These are phyloP conservation scores for Microcebus ravelobensis DNA, from an alignment of 2,113 vertebrate genomes.

Conservation along the genomic window DNA sequence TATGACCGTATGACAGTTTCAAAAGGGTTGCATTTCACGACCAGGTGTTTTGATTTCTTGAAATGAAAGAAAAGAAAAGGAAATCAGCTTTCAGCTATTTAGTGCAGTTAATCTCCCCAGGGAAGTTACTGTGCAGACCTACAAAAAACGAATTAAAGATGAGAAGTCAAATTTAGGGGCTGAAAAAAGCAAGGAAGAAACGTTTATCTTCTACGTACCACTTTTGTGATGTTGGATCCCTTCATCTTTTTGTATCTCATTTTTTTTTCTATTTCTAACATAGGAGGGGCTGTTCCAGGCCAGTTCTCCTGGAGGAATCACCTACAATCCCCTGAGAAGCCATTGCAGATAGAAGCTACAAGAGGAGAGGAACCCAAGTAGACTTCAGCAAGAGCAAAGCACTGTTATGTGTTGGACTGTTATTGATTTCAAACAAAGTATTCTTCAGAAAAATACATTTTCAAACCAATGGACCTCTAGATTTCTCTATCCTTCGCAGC, in stretches of 20 bases:
- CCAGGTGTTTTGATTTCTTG: conserved; percentile 55
- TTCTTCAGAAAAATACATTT: neutral
- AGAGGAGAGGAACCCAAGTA: neutral
- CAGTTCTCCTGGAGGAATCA: neutral
- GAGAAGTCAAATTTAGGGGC: neutral
- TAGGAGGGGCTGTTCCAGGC: neutral
- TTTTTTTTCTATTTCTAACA: neutral
- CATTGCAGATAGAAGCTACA: neutral
- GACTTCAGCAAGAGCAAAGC: neutral
- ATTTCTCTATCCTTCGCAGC: neutral
- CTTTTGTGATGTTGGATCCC: neutral
- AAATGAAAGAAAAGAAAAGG: neutral
- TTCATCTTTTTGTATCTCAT: neutral
- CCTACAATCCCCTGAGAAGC: neutral
- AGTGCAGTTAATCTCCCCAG: neutral
- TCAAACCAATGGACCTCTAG: neutral
- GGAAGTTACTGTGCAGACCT: neutral
- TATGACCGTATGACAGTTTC: conserved; percentile 24
- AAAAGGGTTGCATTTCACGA: conserved; percentile 27
- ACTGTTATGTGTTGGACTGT: neutral
- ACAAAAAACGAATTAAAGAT: neutral
- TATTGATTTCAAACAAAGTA: neutral
- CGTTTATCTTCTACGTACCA: neutral
- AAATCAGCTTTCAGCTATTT: neutral
- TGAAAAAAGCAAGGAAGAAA: neutral